A percentile compares a stretch with the other conserved stretches of the same genome.
Evolutionary conservation across 1,140 invertebrate genomes (phyloP).

Genomic region (Luehdorfia chinensis): DNA sequence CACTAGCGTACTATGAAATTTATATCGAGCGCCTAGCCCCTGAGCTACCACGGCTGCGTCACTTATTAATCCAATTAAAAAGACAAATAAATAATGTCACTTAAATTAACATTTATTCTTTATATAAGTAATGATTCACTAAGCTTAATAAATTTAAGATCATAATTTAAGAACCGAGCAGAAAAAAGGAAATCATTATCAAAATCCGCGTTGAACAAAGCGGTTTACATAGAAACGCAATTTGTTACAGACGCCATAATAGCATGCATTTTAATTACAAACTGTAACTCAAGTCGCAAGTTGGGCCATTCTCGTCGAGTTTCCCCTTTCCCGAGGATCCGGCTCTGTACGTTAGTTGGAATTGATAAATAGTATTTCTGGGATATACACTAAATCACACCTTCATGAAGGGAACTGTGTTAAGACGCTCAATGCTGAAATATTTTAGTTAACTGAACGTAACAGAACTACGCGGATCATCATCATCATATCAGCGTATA

Average conservation of each 20-base stretch:
- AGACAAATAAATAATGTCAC: too few relatives aligned
- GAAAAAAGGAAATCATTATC: too few relatives aligned
- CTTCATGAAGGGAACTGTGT: constrained; percentile 37
- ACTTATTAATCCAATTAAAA: too few relatives aligned
- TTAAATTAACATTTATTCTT: too few relatives aligned
- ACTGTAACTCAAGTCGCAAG: constrained; percentile 36
- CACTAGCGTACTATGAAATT: too few relatives aligned
- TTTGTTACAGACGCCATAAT: constrained; percentile 26
- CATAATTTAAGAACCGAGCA: too few relatives aligned
- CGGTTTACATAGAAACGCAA: constrained; percentile 22
- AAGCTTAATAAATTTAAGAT: too few relatives aligned
- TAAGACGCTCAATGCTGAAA: constrained; percentile 25
- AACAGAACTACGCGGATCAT: background rate
- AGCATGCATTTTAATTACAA: constrained; percentile 43
- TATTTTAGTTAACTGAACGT: constrained; percentile 6
- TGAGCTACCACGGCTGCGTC: too few relatives aligned
- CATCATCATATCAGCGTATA: background rate
- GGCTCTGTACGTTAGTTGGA: constrained; percentile 20
- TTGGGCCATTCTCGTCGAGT: constrained; percentile 26
- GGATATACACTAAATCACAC: constrained; percentile 34
- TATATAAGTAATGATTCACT: too few relatives aligned
- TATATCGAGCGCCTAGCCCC: too few relatives aligned
- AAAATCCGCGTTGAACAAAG: constrained; percentile 16
- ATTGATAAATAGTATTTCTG: constrained; percentile 37
- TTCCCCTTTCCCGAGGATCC: constrained; percentile 22